Conservation (phyloP, 2,888 invertebrate species). For the Endotricha flammealis region DNA sequence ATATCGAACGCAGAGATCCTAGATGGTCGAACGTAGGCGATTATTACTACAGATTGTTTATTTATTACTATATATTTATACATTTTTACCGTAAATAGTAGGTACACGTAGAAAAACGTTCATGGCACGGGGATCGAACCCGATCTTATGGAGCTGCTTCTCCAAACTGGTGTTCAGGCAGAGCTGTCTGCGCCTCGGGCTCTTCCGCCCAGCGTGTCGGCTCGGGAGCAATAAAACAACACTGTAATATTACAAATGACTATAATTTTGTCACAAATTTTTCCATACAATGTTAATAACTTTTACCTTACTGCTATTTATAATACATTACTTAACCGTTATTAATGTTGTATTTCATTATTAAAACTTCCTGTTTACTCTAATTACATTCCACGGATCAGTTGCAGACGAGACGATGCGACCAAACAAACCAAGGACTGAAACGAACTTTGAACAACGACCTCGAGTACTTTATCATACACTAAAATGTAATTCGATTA, state of each 20-base stretch:
- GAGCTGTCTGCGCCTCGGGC: no score
- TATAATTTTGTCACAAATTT: conserved; percentile 79
- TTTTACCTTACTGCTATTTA: conserved; percentile 76
- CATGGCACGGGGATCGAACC: no score
- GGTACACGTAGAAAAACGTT: no score
- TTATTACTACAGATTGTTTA: no score
- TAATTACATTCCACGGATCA: conserved; percentile 71
- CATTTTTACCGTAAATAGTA: no score
- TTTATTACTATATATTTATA: no score
- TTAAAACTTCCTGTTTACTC: conserved; percentile 74
- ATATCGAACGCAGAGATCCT: no score
- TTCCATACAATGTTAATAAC: conserved; percentile 80
- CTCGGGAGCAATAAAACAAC: conserved; percentile 63
- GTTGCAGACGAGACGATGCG: conserved; percentile 54
- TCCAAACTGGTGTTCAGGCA: no score
- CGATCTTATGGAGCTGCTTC: no score
- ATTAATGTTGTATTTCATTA: conserved; percentile 72
- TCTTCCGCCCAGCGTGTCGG: no score
- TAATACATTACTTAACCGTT: conserved; percentile 76
- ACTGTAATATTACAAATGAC: conserved; percentile 78
- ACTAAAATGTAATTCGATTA: conserved; percentile 77
- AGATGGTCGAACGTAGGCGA: no score
- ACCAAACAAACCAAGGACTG: conserved; percentile 53
- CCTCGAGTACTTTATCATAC: conserved; percentile 66
- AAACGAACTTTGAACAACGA: conserved; percentile 56